Evolutionary conservation across 1,140 invertebrate species (phyloP), one percentile per base, ranked within the genome.

Genomic region (Bombus balteatus): DNA sequence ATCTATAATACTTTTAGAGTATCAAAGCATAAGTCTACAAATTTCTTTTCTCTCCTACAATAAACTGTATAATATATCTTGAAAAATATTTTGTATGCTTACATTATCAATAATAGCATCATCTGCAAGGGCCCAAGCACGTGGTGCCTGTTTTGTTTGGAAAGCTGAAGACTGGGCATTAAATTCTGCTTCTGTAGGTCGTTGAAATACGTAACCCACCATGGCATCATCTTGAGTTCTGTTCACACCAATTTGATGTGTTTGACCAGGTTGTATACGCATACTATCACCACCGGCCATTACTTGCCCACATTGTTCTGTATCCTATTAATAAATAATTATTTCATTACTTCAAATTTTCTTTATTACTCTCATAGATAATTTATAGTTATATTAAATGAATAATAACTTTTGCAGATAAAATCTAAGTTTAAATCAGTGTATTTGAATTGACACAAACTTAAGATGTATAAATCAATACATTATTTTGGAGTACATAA

Each of bases 161-260:
- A 97, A 96, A 57, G 92, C 91, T 57, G 94, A 94, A 82, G 93
- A 92, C 82, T 95, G 94, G 43, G 96, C 95, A 88, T 96, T 96
- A 92, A 98, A 97, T 92, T 98, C 97, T 73, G 96, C 96, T 93
- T 98, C 97, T 82, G 96, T 96, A 81, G 97, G 97, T 89, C 98
- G 95, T 95, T 98, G 98, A 94, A 98, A 98, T 82, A 98, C 97
- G 94, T 98, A 98, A 90, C 97, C 97, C 87, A 98, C 98, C 93
- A 97, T 97, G 79, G 97, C 97, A 96, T 98, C 98, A 94, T 98
- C 98, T 95, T 98, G 97, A 87, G 96, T 95, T 92, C 97, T 96
- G 81, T 94, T 95, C 3, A 95, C 87, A 76, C 94, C 92, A 80
- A 95, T 95, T 71, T 95, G 95, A 92, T 94, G 94, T 57, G 94